Evolutionary conservation across 2,888 invertebrate species (phyloP).

Genomic region (Synanthedon vespiformis): DNA sequence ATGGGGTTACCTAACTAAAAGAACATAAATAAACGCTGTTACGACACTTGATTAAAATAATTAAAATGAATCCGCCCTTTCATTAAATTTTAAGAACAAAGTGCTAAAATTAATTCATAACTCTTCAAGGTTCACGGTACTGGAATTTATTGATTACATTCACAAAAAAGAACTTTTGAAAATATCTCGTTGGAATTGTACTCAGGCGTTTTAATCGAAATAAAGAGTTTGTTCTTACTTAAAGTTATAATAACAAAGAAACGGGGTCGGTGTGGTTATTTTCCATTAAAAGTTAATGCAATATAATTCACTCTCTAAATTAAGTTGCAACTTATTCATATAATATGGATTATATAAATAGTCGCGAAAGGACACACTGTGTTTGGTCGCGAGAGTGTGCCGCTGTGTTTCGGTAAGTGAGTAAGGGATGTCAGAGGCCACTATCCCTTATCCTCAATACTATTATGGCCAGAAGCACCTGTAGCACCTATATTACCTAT

Average conservation of each 20-base stretch:
- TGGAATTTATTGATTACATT: not conserved
- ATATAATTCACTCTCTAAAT: slow-evolving; percentile 15
- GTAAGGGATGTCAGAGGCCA: too few species aligned
- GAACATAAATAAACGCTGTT: not conserved
- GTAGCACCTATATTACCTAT: too few species aligned
- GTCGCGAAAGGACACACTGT: too few species aligned
- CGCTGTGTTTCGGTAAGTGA: too few species aligned
- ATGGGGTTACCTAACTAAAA: too few species aligned
- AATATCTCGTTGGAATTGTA: slow-evolving; percentile 1
- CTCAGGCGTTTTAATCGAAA: slow-evolving; percentile 11
- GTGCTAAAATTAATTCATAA: not conserved
- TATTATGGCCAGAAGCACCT: too few species aligned
- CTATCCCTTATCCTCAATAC: too few species aligned
- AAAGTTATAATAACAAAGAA: slow-evolving; percentile 28
- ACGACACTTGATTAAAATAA: not conserved
- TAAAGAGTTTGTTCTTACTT: not conserved
- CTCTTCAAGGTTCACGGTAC: not conserved
- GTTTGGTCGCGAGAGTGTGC: too few species aligned
- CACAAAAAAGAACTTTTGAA: not conserved
- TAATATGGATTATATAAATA: too few species aligned
- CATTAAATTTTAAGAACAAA: not conserved
- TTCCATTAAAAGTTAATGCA: slow-evolving; percentile 32
- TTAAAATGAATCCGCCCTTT: not conserved
- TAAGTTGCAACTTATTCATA: slow-evolving; percentile 10
- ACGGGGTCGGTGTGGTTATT: slow-evolving; percentile 44